A percentile compares a stretch with the other conserved stretches of the same genome.
Evolutionary conservation across 53 echinoderm and acorn worm species (phyloP).

Genomic region (Echinarachnius parma): DNA sequence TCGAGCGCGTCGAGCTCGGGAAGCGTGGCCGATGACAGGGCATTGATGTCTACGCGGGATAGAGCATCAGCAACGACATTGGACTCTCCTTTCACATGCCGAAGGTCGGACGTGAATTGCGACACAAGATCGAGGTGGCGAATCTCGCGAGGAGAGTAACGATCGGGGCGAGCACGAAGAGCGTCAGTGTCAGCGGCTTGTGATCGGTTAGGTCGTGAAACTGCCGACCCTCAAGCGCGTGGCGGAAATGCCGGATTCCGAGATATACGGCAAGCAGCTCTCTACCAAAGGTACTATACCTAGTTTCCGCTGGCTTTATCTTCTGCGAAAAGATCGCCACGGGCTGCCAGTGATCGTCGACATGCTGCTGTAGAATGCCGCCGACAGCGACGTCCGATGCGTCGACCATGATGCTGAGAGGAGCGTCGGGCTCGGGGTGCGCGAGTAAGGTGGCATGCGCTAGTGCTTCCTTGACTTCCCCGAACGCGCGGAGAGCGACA

Average conservation of each 20-base stretch:
- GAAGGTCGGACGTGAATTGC: no score
- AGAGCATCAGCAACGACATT: no score
- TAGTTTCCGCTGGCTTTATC: slow-evolving; percentile 44
- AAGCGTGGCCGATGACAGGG: no score
- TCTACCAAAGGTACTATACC: slow-evolving; percentile 52
- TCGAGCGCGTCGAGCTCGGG: no score
- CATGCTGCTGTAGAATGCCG: slow-evolving; percentile 33
- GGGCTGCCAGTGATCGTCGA: slow-evolving; percentile 47
- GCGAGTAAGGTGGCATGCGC: slow-evolving; percentile 10
- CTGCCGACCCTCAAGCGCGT: slow-evolving; percentile 27
- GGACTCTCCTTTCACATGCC: no score
- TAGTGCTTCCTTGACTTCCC: neutral
- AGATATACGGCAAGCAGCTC: slow-evolving; percentile 48
- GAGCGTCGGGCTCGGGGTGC: slow-evolving; percentile 6
- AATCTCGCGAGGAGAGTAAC: no score
- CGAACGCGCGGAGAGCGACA: neutral
- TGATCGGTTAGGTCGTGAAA: slow-evolving; percentile 48
- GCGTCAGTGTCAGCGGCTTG: slow-evolving; percentile 35
- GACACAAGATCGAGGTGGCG: no score
- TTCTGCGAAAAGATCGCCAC: slow-evolving; percentile 49
- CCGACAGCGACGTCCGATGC: slow-evolving; percentile 44
- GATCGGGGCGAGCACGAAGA: no score
- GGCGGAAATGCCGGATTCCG: slow-evolving; percentile 40
- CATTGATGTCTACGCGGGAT: no score
- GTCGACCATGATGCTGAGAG: slow-evolving; percentile 34